These are phyloP conservation scores for Ophioderma brevispina DNA, from an alignment of 35 echinoderm and acorn worm species.

Conservation along the genomic window DNA sequence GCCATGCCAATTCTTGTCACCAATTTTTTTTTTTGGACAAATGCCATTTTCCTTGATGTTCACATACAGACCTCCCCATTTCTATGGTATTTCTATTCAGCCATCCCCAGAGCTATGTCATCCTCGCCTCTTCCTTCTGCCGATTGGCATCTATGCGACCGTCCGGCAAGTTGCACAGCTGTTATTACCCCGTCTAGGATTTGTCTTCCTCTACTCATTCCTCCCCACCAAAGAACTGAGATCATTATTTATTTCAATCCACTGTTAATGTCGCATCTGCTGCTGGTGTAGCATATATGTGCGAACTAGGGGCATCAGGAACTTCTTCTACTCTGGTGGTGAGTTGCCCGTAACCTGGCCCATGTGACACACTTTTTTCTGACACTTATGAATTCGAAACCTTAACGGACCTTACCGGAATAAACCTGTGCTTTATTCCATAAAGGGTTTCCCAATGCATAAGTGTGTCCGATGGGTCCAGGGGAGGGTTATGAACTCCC, in stretches of 20 bases:
- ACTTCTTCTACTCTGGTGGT: background rate
- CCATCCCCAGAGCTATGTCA: slow-evolving; percentile 80
- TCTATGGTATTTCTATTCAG: slow-evolving; percentile 98
- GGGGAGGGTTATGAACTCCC: too few relatives aligned
- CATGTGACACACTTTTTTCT: too few relatives aligned
- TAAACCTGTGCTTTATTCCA: too few relatives aligned
- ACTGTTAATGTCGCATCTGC: slow-evolving; percentile 90
- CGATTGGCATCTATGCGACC: slow-evolving; percentile 69
- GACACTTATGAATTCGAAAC: too few relatives aligned
- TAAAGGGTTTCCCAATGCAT: too few relatives aligned
- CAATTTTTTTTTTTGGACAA: too few relatives aligned
- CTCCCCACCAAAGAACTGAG: slow-evolving; percentile 95
- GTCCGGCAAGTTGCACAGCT: slow-evolving; percentile 39
- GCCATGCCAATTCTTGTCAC: too few relatives aligned
- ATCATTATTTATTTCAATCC: slow-evolving; percentile 93
- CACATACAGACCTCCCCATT: slow-evolving; percentile 87
- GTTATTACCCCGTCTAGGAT: slow-evolving; percentile 79
- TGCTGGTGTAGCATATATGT: slow-evolving; percentile 74
- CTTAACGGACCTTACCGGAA: too few relatives aligned
- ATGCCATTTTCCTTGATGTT: background rate
- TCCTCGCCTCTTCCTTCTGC: slow-evolving; percentile 75
- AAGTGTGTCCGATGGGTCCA: too few relatives aligned
- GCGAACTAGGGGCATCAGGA: background rate
- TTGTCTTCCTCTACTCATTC: slow-evolving; percentile 93
- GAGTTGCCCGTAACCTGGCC: too few relatives aligned